These are phyloP conservation scores for Andrena bucephala DNA, from an alignment of 2,888 invertebrate genomes.

Conservation along the genomic window DNA sequence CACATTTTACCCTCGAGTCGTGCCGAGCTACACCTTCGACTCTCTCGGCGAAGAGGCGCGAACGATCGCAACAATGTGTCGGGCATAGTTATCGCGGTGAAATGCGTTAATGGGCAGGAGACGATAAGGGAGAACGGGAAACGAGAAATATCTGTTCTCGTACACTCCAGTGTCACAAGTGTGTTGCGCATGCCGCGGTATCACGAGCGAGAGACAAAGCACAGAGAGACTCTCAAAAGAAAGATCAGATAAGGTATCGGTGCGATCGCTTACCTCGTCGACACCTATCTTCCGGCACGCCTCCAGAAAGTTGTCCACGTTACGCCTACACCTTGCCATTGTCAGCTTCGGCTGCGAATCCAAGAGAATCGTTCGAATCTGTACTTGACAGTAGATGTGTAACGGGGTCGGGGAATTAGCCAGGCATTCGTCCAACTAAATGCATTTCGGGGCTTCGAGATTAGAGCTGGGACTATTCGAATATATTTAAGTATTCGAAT, in stretches of 20 bases:
- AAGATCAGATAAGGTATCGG: slow-evolving; percentile 27
- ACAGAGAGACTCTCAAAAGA: slow-evolving; percentile 46
- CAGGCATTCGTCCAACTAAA: no score
- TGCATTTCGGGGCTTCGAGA: no score
- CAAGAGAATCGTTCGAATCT: not conserved
- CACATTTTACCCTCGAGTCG: not conserved
- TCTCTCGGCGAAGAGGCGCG: slow-evolving; percentile 1
- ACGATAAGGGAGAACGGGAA: slow-evolving; percentile 15
- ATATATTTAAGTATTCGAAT: no score
- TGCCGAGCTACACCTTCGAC: not conserved
- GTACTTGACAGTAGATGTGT: no score
- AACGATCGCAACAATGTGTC: slow-evolving; percentile 18
- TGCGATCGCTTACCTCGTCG: slow-evolving; percentile 91
- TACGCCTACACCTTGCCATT: slow-evolving; percentile 97
- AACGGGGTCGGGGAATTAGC: not conserved
- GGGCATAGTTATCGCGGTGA: slow-evolving; percentile 8
- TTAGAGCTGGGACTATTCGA: no score
- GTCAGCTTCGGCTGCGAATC: slow-evolving; percentile 94
- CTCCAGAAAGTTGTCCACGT: slow-evolving; percentile 98
- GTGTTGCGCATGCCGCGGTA: slow-evolving; percentile 40
- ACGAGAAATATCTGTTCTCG: slow-evolving; percentile 1
- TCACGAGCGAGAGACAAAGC: slow-evolving; percentile 56
- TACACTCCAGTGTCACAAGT: slow-evolving; percentile 16
- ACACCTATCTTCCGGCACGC: slow-evolving; percentile 97
- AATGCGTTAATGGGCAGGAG: not conserved